Conservation (phyloP, 2,797 vertebrate species). For the Clarias platycephalus region DNA sequence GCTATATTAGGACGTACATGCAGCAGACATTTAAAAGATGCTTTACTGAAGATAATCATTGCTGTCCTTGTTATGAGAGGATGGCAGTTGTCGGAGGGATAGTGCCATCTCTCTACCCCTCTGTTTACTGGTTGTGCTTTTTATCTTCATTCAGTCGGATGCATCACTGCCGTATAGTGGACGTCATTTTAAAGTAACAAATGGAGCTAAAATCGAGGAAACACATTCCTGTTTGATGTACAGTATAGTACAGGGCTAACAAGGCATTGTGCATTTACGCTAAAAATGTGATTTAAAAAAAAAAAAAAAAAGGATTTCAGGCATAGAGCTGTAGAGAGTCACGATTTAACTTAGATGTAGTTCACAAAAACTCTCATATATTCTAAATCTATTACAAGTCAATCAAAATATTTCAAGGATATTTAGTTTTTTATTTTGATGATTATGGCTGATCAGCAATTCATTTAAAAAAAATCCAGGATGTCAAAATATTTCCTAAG, state of each 20-base stretch:
- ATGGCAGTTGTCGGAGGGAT: slow-evolving; percentile 2
- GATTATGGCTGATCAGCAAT: no score
- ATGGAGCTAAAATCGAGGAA: neutral
- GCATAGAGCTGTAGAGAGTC: neutral
- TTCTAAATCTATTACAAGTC: no score
- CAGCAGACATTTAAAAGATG: slow-evolving; percentile 5
- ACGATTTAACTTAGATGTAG: neutral
- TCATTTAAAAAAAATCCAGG: no score
- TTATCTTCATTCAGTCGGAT: slow-evolving; percentile 3
- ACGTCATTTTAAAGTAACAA: neutral
- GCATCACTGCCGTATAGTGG: neutral
- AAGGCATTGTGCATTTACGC: neutral
- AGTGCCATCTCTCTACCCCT: slow-evolving; percentile 4
- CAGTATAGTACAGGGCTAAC: neutral
- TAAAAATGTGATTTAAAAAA: neutral
- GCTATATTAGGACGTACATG: slow-evolving; percentile 2
- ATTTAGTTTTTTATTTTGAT: no score
- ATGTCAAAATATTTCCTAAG: no score
- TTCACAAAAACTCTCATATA: neutral
- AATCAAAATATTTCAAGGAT: no score
- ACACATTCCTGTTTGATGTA: neutral
- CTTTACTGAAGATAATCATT: slow-evolving; percentile 15
- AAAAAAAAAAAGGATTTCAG: neutral
- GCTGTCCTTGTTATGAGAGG: slow-evolving; percentile 11
- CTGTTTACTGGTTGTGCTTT: slow-evolving; percentile 13